These are phyloP conservation scores for Watersipora subatra DNA, from an alignment of 1,140 invertebrate species.

Conservation along the genomic window DNA sequence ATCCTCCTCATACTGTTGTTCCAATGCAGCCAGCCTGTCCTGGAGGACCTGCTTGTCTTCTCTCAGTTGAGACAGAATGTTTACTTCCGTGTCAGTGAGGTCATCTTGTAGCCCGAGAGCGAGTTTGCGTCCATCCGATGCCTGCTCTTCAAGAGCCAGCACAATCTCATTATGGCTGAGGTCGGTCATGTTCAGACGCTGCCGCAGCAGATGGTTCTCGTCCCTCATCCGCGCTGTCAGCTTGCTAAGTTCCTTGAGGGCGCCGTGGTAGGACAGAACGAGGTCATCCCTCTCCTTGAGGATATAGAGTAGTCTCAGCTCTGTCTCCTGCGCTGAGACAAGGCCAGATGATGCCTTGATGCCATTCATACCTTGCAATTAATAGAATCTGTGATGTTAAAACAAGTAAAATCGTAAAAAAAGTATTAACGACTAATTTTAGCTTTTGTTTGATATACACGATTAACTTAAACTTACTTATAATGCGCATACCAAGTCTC, in stretches of 20 bases:
- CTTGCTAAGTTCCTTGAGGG: neutral
- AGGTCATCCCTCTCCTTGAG: neutral
- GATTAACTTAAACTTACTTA: too few species aligned
- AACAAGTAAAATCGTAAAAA: too few species aligned
- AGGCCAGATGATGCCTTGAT: neutral
- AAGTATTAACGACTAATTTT: too few species aligned
- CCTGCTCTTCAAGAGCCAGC: neutral
- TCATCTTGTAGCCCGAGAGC: neutral
- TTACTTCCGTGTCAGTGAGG: neutral
- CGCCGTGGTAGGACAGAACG: neutral
- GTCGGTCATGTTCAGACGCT: neutral
- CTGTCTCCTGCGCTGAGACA: neutral
- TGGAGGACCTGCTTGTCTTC: neutral
- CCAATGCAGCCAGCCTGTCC: neutral
- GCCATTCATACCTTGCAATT: neutral
- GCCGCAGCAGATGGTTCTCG: neutral
- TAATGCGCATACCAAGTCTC: too few species aligned
- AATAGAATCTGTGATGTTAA: too few species aligned
- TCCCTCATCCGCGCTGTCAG: neutral
- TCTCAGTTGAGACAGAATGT: neutral
- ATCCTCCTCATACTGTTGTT: neutral
- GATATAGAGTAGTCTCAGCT: neutral
- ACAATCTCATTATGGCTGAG: neutral
- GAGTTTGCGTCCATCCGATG: neutral
- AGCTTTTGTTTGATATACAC: too few species aligned